Percentiles rank a stretch among this genome's conserved stretches.
Conservation (phyloP, 2,888 invertebrate species). For the Microplitis manilae region DNA sequence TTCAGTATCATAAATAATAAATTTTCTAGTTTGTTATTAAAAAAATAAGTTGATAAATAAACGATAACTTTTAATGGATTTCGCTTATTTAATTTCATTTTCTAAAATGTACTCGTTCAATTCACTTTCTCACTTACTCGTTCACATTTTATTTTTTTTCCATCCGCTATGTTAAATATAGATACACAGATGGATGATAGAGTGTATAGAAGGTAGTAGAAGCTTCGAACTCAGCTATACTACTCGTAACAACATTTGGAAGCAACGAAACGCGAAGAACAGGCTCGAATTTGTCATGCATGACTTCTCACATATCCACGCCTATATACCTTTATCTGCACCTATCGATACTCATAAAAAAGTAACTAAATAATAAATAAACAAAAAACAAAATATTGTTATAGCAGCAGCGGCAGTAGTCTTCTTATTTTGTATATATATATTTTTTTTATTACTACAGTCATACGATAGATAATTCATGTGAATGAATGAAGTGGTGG, state of each 20-base stretch:
- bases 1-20: too few relatives aligned
- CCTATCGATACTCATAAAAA: conserved; percentile 4
- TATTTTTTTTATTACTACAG: neutral
- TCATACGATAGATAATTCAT: neutral
- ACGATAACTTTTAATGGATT: too few relatives aligned
- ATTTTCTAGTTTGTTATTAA: too few relatives aligned
- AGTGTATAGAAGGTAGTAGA: neutral
- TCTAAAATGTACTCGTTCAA: conserved; percentile 3
- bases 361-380: neutral
- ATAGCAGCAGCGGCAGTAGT: neutral
- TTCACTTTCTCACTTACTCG: neutral
- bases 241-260: conserved; percentile 23
- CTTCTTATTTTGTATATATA: neutral
- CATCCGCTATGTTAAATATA: conserved; percentile 12
- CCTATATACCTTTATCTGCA: conserved; percentile 5
- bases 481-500: neutral
- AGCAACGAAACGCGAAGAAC: conserved; percentile 21
- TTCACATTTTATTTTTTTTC: neutral
- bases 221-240: neutral
- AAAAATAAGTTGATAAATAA: too few relatives aligned
- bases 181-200: conserved; percentile 22
- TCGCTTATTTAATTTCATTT: conserved; percentile 19
- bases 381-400: neutral
- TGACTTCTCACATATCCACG: conserved; percentile 10
- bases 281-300: conserved; percentile 21